Base-by-base conservation (phyloP, 2,113 vertebrate species). In the Malurus cyaneus region DNA sequence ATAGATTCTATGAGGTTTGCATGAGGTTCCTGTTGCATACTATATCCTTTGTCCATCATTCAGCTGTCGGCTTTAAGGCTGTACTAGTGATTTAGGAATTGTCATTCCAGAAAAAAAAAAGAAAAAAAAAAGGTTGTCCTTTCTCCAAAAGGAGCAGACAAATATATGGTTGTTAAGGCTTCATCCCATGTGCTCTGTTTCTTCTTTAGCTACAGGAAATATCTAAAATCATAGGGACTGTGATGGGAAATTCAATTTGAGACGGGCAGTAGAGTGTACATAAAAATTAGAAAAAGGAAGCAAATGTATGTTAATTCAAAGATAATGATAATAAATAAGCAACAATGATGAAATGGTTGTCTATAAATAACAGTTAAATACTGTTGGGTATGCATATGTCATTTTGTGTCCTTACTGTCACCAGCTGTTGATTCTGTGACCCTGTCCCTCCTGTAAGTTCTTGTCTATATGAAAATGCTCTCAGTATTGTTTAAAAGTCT, bases 181-280 rank as follows among this genome's bases (percentile, higher is more conserved):
- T 67, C 31, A 69, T 57, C 17, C 36, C 2, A 0, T 53, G 50
- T 72, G 28, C 44, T 93, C 57, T 77, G 47, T 50, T 92, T 82
- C 62, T 79, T 87, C 56, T 86, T 90, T 60, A 86, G 57, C 84
- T 53, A 76, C 39, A 85, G 77, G 70, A 96, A 87, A 80, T 84
- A 13, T 42, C 49, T 80, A 44, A 73, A 82, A 60, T 76, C 39
- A 44, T 56, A 42, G 73, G 36, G 44, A 57, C 78, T 76, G n/a
- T 39, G 32, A 34, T 67, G 56, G 52, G 69, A 90, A 94, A 95
- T 96, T 74, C 39, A 93, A 78, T 92, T 64, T 81, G 56, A 66
- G 49, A 42, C 70, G 46, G 74, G 31, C 61, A 91, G 41, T 23
- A 47, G 36, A 76, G 23, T 32, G 11, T 67, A 64, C 46, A 53